A percentile compares a stretch with the other conserved stretches of the same genome.
Conservation (phyloP, 2,797 vertebrate genomes). For the Hybognathus amarus region DNA sequence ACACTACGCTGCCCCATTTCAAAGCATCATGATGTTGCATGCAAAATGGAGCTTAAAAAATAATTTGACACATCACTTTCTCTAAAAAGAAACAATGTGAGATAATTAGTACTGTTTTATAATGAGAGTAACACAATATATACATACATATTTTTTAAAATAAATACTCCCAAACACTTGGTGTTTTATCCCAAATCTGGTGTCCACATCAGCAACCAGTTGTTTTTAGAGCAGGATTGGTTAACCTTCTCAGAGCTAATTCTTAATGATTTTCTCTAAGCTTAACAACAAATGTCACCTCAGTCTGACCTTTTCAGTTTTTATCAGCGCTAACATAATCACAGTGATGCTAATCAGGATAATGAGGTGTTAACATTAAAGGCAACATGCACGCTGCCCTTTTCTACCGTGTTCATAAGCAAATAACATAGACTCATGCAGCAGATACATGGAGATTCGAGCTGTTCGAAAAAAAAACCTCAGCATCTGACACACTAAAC, state of each 20-base stretch:
- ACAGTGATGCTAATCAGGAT: slow-evolving; percentile 72
- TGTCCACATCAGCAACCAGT: slow-evolving; percentile 18
- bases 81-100: not conserved
- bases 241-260: slow-evolving; percentile 78
- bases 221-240: slow-evolving; percentile 45
- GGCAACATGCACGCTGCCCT: slow-evolving; percentile 17
- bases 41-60: not conserved
- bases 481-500: not conserved
- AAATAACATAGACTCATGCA: slow-evolving; percentile 4
- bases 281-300: slow-evolving; percentile 52
- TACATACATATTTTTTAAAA: not conserved
- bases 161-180: not conserved
- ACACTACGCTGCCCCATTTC: not conserved
- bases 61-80: not conserved
- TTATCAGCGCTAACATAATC: slow-evolving; percentile 70
- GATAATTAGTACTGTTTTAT: not conserved
- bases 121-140: not conserved
- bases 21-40: not conserved
- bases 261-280: slow-evolving; percentile 70
- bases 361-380: slow-evolving; percentile 65
- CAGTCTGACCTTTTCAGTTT: slow-evolving; percentile 76
- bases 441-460: slow-evolving; percentile 2
- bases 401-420: not conserved
- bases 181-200: not conserved
- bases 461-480: not conserved